phyloP scores from a whole-genome alignment of 2,888 invertebrate species.

The Stictocephala bisonia region DNA sequence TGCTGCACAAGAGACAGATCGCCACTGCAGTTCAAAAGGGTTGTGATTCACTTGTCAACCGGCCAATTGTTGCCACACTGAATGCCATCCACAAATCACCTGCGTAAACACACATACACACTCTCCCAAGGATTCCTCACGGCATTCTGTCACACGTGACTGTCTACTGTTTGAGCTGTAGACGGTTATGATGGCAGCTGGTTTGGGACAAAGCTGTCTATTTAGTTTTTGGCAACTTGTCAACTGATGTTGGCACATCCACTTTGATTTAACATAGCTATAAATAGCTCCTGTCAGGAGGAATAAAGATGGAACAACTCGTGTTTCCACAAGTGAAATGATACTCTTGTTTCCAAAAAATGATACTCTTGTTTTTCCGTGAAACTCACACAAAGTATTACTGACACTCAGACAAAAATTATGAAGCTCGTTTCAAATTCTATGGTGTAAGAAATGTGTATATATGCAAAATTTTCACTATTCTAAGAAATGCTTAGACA shows the following conservation, averaged over 20 bases:
- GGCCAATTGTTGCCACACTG: slow-evolving; percentile 28
- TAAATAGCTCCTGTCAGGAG: too few relatives aligned
- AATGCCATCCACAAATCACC: slow-evolving; percentile 15
- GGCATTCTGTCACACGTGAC: not conserved
- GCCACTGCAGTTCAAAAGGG: not conserved
- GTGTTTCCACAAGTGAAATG: too few relatives aligned
- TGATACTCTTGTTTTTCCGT: too few relatives aligned
- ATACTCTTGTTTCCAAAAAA: too few relatives aligned
- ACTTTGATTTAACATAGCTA: too few relatives aligned
- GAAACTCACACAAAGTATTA: too few relatives aligned
- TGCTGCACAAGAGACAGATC: slow-evolving; percentile 13
- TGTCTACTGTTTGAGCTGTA: not conserved
- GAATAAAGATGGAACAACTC: too few relatives aligned
- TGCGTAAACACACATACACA: slow-evolving; percentile 25
- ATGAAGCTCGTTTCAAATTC: too few relatives aligned
- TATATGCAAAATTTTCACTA: too few relatives aligned
- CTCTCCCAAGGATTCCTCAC: slow-evolving; percentile 8
- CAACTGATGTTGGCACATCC: slow-evolving; percentile 29
- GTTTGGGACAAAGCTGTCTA: not conserved
- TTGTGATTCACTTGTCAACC: slow-evolving; percentile 7
- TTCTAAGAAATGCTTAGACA: too few relatives aligned
- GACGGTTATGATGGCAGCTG: not conserved
- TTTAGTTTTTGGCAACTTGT: slow-evolving; percentile 3
- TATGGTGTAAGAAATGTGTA: too few relatives aligned
- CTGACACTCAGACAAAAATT: too few relatives aligned